Percentiles rank a stretch among this genome's conserved stretches.
These are phyloP conservation scores for Papilio polyxenes DNA, from an alignment of 1,140 invertebrate species.

Conservation along the genomic window DNA sequence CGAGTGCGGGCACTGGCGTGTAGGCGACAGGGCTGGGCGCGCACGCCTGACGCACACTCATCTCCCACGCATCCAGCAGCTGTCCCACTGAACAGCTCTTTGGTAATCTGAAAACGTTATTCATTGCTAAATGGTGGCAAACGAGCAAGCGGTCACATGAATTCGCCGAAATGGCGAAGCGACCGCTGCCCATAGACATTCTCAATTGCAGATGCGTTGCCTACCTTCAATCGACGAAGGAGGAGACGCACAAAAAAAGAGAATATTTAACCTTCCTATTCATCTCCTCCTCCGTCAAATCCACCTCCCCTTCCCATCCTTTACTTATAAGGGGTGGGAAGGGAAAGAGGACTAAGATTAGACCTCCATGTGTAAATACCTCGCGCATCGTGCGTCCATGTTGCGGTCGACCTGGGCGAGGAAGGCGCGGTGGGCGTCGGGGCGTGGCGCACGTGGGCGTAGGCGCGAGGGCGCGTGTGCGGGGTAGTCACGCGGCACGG, in stretches of 20 bases:
- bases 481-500: conserved; percentile 91
- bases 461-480: conserved; percentile 85
- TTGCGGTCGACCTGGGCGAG: conserved; percentile 88
- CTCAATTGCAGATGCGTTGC: too few species aligned
- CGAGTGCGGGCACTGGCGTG: conserved; percentile 65
- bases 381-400: conserved; percentile 87
- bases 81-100: conserved; percentile 92
- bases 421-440: conserved; percentile 83
- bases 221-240: too few species aligned
- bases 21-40: conserved; percentile 80
- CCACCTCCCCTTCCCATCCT: too few species aligned
- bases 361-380: conserved; percentile 73
- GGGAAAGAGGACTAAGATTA: too few species aligned
- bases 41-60: conserved; percentile 94
- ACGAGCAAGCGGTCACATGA: too few species aligned
- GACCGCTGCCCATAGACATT: too few species aligned
- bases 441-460: conserved; percentile 84
- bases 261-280: too few species aligned
- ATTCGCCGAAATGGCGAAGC: too few species aligned
- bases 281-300: too few species aligned
- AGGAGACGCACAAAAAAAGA: too few species aligned
- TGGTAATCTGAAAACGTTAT: conserved; percentile 57
- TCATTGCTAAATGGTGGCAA: too few species aligned
- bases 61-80: conserved; percentile 95
- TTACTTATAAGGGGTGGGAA: too few species aligned